phyloP scores from a whole-genome alignment of 2,113 vertebrate genomes.

The Oryzias curvinotus region DNA sequence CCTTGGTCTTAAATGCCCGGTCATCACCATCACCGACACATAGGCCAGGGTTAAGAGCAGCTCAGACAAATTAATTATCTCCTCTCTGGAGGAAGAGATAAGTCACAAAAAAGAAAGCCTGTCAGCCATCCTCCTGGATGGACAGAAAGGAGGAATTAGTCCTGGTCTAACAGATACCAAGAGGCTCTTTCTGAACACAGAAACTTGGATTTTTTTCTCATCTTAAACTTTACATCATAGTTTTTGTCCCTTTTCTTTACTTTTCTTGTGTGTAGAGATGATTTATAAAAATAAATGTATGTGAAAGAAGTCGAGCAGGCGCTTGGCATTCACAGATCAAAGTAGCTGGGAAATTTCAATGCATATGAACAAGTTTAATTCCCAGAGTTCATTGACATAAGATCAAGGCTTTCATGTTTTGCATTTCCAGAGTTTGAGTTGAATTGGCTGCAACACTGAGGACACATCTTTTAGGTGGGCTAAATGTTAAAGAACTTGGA shows the following conservation, averaged over 20 bases:
- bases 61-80: slow-evolving; percentile 70
- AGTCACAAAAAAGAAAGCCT: slow-evolving; percentile 47
- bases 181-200: slow-evolving; percentile 28
- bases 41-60: slow-evolving; percentile 59
- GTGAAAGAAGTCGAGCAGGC: slow-evolving; percentile 52
- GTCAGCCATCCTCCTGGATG: slow-evolving; percentile 37
- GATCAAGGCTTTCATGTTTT: slow-evolving; percentile 62
- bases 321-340: slow-evolving; percentile 68
- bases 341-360: slow-evolving; percentile 56
- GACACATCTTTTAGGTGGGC: background rate
- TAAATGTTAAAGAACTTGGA: too few relatives aligned
- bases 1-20: slow-evolving; percentile 12
- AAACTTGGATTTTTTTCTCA: slow-evolving; percentile 43
- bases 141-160: slow-evolving; percentile 44
- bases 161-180: slow-evolving; percentile 27
- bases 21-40: slow-evolving; percentile 30
- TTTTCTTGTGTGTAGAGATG: slow-evolving; percentile 31
- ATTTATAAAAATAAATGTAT: slow-evolving; percentile 63
- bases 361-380: slow-evolving; percentile 59
- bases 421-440: slow-evolving; percentile 37
- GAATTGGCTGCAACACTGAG: slow-evolving; percentile 30
- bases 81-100: slow-evolving; percentile 49
- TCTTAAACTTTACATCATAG: slow-evolving; percentile 39
- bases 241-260: slow-evolving; percentile 23
- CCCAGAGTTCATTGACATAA: slow-evolving; percentile 55